Percentiles rank a stretch among this genome's conserved stretches.
Conservation (phyloP, 2,113 vertebrate genomes). For the Paramormyrops kingsleyae region DNA sequence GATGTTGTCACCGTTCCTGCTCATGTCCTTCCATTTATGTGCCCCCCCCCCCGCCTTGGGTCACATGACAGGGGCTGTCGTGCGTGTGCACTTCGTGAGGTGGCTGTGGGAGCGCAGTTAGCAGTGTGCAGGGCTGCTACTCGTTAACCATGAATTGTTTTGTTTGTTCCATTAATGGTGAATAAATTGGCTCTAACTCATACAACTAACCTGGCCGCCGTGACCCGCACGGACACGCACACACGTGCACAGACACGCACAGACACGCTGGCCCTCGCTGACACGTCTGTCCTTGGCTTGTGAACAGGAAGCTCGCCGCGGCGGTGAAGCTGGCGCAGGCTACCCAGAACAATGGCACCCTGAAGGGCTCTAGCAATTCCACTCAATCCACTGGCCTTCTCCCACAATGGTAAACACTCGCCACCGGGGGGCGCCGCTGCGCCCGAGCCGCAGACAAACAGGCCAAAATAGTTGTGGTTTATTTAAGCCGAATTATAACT, state of each 20-base stretch:
- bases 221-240: not conserved
- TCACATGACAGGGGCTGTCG: not conserved
- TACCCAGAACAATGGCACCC: conserved; percentile 87
- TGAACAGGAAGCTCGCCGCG: conserved; percentile 92
- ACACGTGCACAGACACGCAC: not conserved
- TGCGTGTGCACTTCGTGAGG: not conserved
- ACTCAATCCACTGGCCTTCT: conserved; percentile 80
- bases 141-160: not conserved
- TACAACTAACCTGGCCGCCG: not conserved
- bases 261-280: conserved; percentile 36
- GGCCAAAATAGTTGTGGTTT: not conserved
- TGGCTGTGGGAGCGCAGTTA: not conserved
- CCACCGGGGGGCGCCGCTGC: conserved; percentile 23
- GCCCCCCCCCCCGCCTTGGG: not conserved
- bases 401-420: conserved; percentile 83
- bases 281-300: conserved; percentile 63
- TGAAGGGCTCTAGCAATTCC: conserved; percentile 84
- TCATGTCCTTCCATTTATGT: not conserved
- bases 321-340: conserved; percentile 92
- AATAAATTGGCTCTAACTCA: not conserved
- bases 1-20: not conserved
- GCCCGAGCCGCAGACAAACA: not conserved
- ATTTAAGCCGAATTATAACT: not conserved
- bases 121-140: not conserved
- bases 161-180: not conserved